Evolutionary conservation across 2,888 invertebrate species (phyloP).

Genomic region (Rhagonycha lutea): DNA sequence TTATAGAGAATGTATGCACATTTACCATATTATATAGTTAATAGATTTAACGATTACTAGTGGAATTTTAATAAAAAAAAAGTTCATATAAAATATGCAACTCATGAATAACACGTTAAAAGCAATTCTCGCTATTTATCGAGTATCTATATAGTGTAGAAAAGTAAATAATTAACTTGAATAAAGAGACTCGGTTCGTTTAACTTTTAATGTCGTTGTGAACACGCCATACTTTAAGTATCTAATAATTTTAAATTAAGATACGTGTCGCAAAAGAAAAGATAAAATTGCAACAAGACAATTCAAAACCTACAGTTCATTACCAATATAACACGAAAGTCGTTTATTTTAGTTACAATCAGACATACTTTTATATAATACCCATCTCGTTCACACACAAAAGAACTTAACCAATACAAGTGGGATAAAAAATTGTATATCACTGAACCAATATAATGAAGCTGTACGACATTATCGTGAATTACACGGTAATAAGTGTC

Average conservation of each 20-base stretch:
- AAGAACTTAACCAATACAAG: slow-evolving; percentile 12
- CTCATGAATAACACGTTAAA: neutral
- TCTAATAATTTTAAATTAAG: slow-evolving; percentile 31
- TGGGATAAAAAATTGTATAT: slow-evolving; percentile 32
- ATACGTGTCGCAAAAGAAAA: slow-evolving; percentile 25
- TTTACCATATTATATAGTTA: neutral
- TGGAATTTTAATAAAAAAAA: neutral
- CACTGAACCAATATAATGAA: slow-evolving; percentile 47
- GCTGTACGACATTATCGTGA: slow-evolving; percentile 52
- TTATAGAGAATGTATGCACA: neutral
- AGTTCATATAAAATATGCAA: neutral
- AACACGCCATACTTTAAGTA: slow-evolving; percentile 27
- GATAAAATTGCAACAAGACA: slow-evolving; percentile 36
- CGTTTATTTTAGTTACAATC: slow-evolving; percentile 22
- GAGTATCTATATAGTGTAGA: neutral
- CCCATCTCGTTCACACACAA: slow-evolving; percentile 6
- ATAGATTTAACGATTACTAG: neutral
- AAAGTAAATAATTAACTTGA: slow-evolving; percentile 24
- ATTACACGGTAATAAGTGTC: slow-evolving; percentile 53
- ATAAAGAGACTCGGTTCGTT: slow-evolving; percentile 18
- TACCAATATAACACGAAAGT: slow-evolving; percentile 37
- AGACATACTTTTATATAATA: slow-evolving; percentile 10
- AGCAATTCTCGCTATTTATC: neutral
- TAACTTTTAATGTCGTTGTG: slow-evolving; percentile 25
- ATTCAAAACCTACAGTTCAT: slow-evolving; percentile 39